A percentile compares a stretch with the other conserved stretches of the same genome.
These are phyloP conservation scores for Pristionchus exspectatus DNA, from an alignment of 2,888 invertebrate genomes.

Conservation along the genomic window DNA sequence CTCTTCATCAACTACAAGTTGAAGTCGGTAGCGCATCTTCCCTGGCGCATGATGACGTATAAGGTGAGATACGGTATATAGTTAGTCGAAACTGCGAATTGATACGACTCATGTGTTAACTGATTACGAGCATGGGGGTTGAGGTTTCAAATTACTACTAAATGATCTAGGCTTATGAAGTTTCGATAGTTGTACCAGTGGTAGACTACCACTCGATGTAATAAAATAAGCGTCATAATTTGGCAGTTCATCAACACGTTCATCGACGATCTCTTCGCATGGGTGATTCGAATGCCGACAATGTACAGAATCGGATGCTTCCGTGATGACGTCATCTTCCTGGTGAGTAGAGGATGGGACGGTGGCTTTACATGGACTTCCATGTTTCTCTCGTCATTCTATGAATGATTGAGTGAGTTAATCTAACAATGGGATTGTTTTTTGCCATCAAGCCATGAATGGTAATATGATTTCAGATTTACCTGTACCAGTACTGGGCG, in stretches of 20 bases:
- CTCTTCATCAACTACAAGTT: conserved; percentile 99
- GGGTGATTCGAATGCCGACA: conserved; percentile 99
- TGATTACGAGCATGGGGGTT: not conserved
- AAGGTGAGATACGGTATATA: conserved; percentile 84
- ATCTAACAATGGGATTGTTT: not conserved
- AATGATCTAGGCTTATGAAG: not conserved
- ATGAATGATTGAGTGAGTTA: not conserved
- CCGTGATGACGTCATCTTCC: conserved; percentile 98
- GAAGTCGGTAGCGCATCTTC: conserved; percentile 98
- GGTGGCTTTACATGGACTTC: not conserved
- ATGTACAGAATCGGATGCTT: conserved; percentile 97
- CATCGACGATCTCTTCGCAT: conserved; percentile 99
- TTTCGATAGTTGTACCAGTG: not conserved
- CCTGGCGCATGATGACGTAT: conserved; percentile 99
- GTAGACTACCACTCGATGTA: too few relatives aligned
- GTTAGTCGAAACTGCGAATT: too few relatives aligned
- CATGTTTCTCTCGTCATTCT: not conserved
- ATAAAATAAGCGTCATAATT: too few relatives aligned
- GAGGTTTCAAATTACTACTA: not conserved
- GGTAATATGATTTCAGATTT: conserved; percentile 80
- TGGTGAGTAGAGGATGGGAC: conserved; percentile 83
- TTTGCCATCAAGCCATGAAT: too few relatives aligned
- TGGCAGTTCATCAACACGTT: conserved; percentile 96
- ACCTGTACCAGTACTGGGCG: conserved; percentile 98
- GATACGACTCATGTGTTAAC: too few relatives aligned